A percentile compares a stretch with the other conserved stretches of the same genome.
These are phyloP conservation scores for Gila robusta DNA, from an alignment of 2,797 vertebrate species.

Conservation along the genomic window DNA sequence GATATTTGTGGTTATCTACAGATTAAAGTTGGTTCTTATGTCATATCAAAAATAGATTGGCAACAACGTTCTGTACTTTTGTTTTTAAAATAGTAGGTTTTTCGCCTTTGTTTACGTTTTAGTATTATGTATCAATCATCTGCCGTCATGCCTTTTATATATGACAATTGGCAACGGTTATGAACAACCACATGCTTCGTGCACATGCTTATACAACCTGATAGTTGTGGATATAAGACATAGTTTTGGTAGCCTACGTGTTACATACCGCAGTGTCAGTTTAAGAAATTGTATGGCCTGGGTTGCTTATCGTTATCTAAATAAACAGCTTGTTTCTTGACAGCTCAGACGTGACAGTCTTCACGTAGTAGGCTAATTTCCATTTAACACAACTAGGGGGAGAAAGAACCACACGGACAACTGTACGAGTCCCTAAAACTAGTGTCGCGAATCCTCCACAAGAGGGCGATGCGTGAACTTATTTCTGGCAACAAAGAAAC, in stretches of 20 bases:
- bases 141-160: not conserved
- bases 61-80: not conserved
- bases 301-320: slow-evolving; percentile 20
- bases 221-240: not conserved
- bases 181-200: not conserved
- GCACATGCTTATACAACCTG: too few relatives aligned
- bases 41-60: not conserved
- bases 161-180: not conserved
- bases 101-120: not conserved
- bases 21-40: not conserved
- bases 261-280: slow-evolving; percentile 1
- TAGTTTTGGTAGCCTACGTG: not conserved
- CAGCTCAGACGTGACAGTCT: not conserved
- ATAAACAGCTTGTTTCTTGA: slow-evolving; percentile 6
- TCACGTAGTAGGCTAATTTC: not conserved
- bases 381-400: not conserved
- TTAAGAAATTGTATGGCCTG: not conserved
- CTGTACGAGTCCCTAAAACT: not conserved
- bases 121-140: not conserved
- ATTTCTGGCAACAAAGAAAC: slow-evolving; percentile 73
- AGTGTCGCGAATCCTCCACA: slow-evolving; percentile 6
- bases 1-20: too few relatives aligned
- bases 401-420: not conserved
- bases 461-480: slow-evolving; percentile 37
- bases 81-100: not conserved